A percentile compares a stretch with the other conserved stretches of the same genome.
phyloP scores from a whole-genome alignment of 2,113 vertebrate genomes.

The Tachycineta bicolor region DNA sequence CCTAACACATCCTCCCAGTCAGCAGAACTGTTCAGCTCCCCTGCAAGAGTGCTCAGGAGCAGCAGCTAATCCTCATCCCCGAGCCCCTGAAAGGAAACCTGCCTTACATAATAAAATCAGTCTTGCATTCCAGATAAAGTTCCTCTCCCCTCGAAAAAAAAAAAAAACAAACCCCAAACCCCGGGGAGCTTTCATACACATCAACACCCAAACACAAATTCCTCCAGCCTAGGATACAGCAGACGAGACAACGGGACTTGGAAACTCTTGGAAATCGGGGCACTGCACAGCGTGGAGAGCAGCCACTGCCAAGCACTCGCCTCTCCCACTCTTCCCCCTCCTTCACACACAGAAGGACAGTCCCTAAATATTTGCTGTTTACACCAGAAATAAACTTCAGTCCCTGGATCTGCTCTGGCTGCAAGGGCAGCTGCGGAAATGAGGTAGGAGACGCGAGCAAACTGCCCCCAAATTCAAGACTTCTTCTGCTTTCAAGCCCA shows the following conservation, averaged over 20 bases:
- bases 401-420: not conserved
- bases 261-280: constrained; percentile 27
- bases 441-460: not conserved
- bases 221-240: not conserved
- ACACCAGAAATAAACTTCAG: constrained; percentile 46
- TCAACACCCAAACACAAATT: not conserved
- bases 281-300: not conserved
- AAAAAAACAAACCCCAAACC: not conserved
- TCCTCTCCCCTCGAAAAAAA: accelerated
- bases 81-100: not conserved
- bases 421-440: not conserved
- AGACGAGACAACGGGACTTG: not conserved
- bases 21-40: not conserved
- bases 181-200: not conserved
- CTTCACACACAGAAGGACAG: constrained; percentile 22
- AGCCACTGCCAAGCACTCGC: not conserved
- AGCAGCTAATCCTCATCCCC: not conserved
- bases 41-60: not conserved
- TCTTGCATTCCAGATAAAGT: not conserved
- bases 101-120: constrained; percentile 7
- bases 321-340: constrained; percentile 40
- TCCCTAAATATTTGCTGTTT: constrained; percentile 38
- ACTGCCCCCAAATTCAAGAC: not conserved
- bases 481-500: not conserved
- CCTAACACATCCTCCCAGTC: not conserved